Percentiles rank a stretch among this genome's conserved stretches.
Evolutionary conservation across 1,140 invertebrate genomes (phyloP).

Genomic region (Popillia japonica): DNA sequence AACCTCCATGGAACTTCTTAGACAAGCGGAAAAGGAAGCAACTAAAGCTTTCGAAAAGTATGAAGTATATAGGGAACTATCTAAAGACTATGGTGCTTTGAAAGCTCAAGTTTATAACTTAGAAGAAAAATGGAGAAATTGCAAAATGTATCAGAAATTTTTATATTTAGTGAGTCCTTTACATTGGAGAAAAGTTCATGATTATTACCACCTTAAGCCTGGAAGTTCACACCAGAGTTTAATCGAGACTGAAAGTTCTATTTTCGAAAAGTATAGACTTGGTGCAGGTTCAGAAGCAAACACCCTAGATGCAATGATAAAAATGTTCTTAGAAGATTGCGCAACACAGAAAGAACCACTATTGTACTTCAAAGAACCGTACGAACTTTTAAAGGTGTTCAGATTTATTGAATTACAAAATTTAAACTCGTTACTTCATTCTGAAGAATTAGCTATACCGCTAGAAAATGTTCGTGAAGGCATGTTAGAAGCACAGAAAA

Average conservation of each 20-base stretch:
- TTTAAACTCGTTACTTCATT: conserved; percentile 69
- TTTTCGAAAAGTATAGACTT: conserved; percentile 53
- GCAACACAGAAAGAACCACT: conserved; percentile 59
- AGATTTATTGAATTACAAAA: conserved; percentile 70
- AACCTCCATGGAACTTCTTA: conserved; percentile 66
- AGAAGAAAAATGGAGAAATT: conserved; percentile 69
- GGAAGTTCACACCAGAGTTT: background rate
- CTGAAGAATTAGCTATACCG: conserved; percentile 68
- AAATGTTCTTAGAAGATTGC: conserved; percentile 63
- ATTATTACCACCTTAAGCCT: conserved; percentile 44
- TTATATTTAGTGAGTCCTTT: conserved; percentile 68
- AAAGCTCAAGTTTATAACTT: conserved; percentile 68
- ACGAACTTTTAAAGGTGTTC: conserved; percentile 66
- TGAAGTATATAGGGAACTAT: conserved; percentile 63
- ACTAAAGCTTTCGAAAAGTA: conserved; percentile 63
- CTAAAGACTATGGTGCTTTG: conserved; percentile 62
- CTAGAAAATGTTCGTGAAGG: conserved; percentile 64
- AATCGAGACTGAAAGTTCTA: conserved; percentile 15
- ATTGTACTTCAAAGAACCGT: conserved; percentile 68
- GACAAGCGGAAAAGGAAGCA: conserved; percentile 63
- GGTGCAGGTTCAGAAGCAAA: conserved; percentile 53
- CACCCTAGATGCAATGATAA: conserved; percentile 62
- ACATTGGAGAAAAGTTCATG: conserved; percentile 65
- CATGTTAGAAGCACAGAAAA: conserved; percentile 58
- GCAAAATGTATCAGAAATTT: conserved; percentile 72